Base-by-base conservation (phyloP, 1,140 invertebrate species). In the Heliconius hewitsoni region DNA sequence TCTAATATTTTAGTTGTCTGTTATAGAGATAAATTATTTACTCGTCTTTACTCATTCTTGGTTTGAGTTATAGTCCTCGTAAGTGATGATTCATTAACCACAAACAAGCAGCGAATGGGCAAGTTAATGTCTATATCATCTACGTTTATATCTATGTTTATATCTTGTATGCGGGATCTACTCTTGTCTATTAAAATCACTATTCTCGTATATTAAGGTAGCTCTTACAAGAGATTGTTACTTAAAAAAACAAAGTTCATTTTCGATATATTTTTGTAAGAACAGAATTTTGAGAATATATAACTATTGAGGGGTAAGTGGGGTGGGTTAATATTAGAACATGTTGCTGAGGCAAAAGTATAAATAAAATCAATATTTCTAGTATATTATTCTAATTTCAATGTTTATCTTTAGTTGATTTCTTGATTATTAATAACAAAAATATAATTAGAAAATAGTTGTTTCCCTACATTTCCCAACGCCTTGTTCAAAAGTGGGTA, bases 61-160 rank as follows among this genome's bases (percentile, higher is more conserved):
- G 60, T 66, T 66, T 66, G 60, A 66, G 27, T 66, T 66, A 66
- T 66, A 66, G 60, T 30, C 27, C 60, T 30, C 60, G 30, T 66
- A 66, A 27, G 27, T 27, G 4, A 66, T 66, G 23, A 66, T 66
- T 66, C 60, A 66, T 66, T 66, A 66, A 30, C 27, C 60, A 23
- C 9, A 0, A 5, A 30, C 60, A 30, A 30, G 57, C 23, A 30
- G 2, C 4, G 60, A 30, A 4, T 66, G 23, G 60, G 23, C 1
- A 13, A 30, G 23, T 16, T 5, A 66, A 66, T 66, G 60, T 27
- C 13, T 66, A 16, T 66, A 3, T 66, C 13, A 30, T 13, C 13
- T 23, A 23, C 23, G 23, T 23, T 23, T 23, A 23, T 23, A 23
- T 23, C 23, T 23, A 23, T 23, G 23, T 23, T 23, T 23, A 23